A percentile compares a stretch with the other conserved stretches of the same genome.
These are phyloP conservation scores for Melieria crassipennis DNA, from an alignment of 2,888 invertebrate genomes.

Conservation along the genomic window DNA sequence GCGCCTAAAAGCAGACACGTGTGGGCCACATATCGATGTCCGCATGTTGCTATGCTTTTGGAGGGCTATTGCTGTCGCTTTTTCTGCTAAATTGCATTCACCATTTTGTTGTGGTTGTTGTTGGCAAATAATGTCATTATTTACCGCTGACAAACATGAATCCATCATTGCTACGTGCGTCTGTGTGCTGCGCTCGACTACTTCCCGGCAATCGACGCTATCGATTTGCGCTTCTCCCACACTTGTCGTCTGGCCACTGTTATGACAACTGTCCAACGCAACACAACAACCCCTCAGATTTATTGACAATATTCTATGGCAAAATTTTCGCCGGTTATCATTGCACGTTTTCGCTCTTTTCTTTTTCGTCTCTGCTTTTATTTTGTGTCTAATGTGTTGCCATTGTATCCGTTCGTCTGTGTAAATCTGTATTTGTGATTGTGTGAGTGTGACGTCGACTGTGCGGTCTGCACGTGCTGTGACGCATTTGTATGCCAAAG, in stretches of 20 bases:
- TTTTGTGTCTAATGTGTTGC: constrained; percentile 6
- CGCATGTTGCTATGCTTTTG: neutral
- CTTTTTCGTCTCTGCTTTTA: neutral
- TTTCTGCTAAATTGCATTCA: constrained; percentile 33
- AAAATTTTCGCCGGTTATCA: neutral
- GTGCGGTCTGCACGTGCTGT: neutral
- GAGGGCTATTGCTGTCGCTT: neutral
- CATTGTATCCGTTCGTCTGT: constrained; percentile 6
- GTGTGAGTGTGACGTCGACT: neutral
- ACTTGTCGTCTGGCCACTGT: neutral
- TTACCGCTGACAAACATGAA: constrained; percentile 18
- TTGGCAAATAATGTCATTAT: constrained; percentile 33
- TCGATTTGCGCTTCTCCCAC: neutral
- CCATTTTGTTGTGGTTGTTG: constrained; percentile 2
- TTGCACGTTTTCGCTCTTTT: neutral
- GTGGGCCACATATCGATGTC: neutral
- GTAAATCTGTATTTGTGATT: neutral
- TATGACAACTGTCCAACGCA: neutral
- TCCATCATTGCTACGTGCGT: constrained; percentile 12
- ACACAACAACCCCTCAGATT: neutral
- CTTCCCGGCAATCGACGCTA: neutral
- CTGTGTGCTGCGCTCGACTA: neutral
- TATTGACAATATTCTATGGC: constrained; percentile 6
- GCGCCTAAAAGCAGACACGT: constrained; percentile 14
- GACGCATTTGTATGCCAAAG: constrained; percentile 15